Evolutionary conservation across 2,888 invertebrate genomes (phyloP).

Genomic region (Pinctada fucata): DNA sequence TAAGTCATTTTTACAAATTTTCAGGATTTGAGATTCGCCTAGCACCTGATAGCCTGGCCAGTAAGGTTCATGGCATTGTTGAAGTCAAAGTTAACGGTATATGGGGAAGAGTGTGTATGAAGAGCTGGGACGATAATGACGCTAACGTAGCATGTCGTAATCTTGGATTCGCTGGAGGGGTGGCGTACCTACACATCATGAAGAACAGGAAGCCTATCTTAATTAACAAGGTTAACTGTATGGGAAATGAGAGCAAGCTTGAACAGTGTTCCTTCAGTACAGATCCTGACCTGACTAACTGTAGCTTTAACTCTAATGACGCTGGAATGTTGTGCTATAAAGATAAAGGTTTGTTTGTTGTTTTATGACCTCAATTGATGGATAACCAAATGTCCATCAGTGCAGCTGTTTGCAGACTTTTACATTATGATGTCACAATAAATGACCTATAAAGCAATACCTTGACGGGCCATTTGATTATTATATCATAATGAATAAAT

Average conservation of each 20-base stretch:
- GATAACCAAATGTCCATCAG: no score
- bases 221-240: slow-evolving; percentile 59
- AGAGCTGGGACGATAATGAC: slow-evolving; percentile 83
- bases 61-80: slow-evolving; percentile 75
- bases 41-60: slow-evolving; percentile 55
- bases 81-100: slow-evolving; percentile 84
- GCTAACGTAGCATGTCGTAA: slow-evolving; percentile 80
- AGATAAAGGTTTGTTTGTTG: slow-evolving; percentile 46
- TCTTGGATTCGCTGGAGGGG: slow-evolving; percentile 63
- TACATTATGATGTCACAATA: no score
- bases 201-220: slow-evolving; percentile 65
- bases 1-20: not conserved
- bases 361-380: not conserved
- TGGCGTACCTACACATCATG: slow-evolving; percentile 67
- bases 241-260: slow-evolving; percentile 49
- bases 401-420: no score
- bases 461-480: no score
- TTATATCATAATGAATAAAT: no score
- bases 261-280: slow-evolving; percentile 50
- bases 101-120: slow-evolving; percentile 87
- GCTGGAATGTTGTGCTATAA: slow-evolving; percentile 67
- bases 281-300: slow-evolving; percentile 53
- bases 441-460: no score
- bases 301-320: slow-evolving; percentile 60
- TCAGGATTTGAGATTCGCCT: slow-evolving; percentile 54